These are phyloP conservation scores for Uloborus plumipes DNA, from an alignment of 2,888 invertebrate species.

Conservation along the genomic window DNA sequence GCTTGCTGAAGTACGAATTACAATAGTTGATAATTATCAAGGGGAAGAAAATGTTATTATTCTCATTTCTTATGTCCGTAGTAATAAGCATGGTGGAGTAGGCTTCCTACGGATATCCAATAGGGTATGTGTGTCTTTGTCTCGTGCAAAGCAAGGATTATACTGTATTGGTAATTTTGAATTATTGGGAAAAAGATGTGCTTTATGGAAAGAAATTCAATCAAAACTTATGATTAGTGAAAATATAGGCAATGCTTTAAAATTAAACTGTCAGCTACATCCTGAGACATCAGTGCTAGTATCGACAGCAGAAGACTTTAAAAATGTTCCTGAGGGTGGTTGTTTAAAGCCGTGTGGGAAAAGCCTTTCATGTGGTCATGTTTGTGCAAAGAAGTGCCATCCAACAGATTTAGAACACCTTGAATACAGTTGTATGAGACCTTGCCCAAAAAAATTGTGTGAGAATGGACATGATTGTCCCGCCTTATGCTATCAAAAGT, in stretches of 20 bases:
- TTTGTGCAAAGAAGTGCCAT: background rate
- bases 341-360: background rate
- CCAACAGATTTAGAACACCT: background rate
- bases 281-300: background rate
- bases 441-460: background rate
- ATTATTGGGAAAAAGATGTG: conserved; percentile 27
- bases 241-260: background rate
- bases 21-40: conserved; percentile 67
- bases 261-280: background rate
- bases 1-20: conserved; percentile 10
- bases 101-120: conserved; percentile 69
- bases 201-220: conserved; percentile 33
- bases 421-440: background rate
- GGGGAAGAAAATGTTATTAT: conserved; percentile 68
- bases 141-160: conserved; percentile 58
- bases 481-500: background rate
- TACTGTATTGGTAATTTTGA: conserved; percentile 62
- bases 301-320: background rate
- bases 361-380: background rate
- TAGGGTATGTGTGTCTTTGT: conserved; percentile 67
- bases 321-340: conserved; percentile 1
- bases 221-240: background rate
- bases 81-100: conserved; percentile 67
- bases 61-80: conserved; percentile 68
- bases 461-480: background rate